phyloP scores from a whole-genome alignment of 2,797 vertebrate species.

The Serranus cabrilla region DNA sequence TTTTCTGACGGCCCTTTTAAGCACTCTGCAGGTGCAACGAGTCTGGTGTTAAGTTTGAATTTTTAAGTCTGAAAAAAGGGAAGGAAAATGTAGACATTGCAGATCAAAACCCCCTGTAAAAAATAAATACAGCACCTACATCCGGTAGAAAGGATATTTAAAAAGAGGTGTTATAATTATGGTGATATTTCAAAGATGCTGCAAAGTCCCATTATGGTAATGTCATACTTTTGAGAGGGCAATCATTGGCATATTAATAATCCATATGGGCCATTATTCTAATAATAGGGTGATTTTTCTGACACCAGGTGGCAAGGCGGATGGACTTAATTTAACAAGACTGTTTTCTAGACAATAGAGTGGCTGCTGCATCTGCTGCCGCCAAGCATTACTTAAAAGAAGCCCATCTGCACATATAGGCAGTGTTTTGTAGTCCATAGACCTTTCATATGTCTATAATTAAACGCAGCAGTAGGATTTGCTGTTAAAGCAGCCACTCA shows the following conservation, averaged over 20 bases:
- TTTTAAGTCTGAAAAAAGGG: background rate
- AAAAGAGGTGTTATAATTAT: constrained; percentile 3
- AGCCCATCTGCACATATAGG: constrained; percentile 67
- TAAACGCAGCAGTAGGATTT: constrained; percentile 58
- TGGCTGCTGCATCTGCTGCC: constrained; percentile 72
- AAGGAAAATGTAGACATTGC: background rate
- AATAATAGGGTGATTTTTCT: constrained; percentile 36
- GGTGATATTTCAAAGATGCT: constrained; percentile 16
- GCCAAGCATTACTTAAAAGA: constrained; percentile 60
- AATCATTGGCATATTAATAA: constrained; percentile 32
- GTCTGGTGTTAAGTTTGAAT: background rate
- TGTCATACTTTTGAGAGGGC: constrained; percentile 21
- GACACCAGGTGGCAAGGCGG: constrained; percentile 73
- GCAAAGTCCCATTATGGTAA: constrained; percentile 42
- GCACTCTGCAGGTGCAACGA: background rate
- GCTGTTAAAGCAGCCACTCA: constrained; percentile 61
- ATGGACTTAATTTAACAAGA: constrained; percentile 63
- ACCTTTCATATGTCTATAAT: constrained; percentile 67
- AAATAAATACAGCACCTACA: constrained; percentile 3
- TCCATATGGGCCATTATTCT: constrained; percentile 38
- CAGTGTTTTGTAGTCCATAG: constrained; percentile 50
- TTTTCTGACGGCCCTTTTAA: constrained; percentile 26
- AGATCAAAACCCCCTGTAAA: background rate
- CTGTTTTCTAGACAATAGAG: constrained; percentile 75
- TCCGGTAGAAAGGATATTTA: constrained; percentile 8